These are phyloP conservation scores for Petrophora chlorosata DNA, from an alignment of 2,888 invertebrate genomes.

Conservation along the genomic window DNA sequence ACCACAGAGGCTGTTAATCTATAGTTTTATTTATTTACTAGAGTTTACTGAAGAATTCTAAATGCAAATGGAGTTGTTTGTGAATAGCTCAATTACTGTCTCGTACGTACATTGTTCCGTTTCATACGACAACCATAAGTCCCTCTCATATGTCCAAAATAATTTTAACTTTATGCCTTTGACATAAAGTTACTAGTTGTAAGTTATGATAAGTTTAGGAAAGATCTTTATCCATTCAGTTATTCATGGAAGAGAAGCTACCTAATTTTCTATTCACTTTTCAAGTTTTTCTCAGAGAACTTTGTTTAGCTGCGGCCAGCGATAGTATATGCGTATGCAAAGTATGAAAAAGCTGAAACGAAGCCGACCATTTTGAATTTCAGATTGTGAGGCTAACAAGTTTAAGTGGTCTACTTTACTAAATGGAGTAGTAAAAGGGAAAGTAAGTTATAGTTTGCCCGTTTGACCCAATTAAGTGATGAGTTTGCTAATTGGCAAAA, in stretches of 20 bases:
- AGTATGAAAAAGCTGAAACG: constrained; percentile 20
- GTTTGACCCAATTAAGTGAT: constrained; percentile 25
- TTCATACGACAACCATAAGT: no score
- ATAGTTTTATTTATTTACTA: no score
- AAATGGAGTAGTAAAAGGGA: constrained; percentile 3
- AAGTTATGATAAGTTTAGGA: no score
- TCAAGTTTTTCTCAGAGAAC: constrained; percentile 38
- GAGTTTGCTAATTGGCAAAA: no score
- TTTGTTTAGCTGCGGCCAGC: constrained; percentile 20
- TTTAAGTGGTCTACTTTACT: not conserved
- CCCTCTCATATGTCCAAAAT: no score
- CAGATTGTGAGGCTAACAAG: no score
- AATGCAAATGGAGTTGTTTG: no score
- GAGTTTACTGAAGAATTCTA: no score
- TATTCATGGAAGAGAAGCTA: constrained; percentile 41
- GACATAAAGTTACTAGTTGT: constrained; percentile 9
- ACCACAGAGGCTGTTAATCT: no score
- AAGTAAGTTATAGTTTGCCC: no score
- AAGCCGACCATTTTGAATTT: constrained; percentile 21
- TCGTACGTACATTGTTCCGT: no score
- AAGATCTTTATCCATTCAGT: constrained; percentile 28
- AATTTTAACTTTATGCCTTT: constrained; percentile 6
- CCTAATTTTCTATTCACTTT: constrained; percentile 46
- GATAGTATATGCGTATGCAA: constrained; percentile 24
- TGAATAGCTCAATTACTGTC: no score